Conservation (phyloP, 1,140 invertebrate species). For the Mamestra configurata region DNA sequence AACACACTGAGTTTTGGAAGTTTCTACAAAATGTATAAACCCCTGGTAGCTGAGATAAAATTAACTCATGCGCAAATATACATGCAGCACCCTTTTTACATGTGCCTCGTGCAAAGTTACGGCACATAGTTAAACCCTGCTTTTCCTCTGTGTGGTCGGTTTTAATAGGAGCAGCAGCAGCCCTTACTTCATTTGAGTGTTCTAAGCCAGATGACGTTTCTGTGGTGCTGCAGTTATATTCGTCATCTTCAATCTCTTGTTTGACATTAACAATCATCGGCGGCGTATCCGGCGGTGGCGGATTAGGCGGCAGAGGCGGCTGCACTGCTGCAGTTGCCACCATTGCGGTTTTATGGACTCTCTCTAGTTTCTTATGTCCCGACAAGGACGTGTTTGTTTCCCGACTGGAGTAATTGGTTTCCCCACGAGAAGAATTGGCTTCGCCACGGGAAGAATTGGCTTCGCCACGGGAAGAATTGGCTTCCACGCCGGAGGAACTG, state of each 20-base stretch:
- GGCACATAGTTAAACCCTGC: conserved; percentile 61
- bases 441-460: neutral
- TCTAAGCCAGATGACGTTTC: conserved; percentile 16
- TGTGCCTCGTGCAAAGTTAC: conserved; percentile 72
- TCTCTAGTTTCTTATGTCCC: neutral
- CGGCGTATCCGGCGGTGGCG: conserved; percentile 42
- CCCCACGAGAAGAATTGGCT: no score
- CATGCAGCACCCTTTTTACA: conserved; percentile 69
- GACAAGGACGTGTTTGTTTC: no score
- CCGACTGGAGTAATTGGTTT: neutral
- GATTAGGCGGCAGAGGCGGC: conserved; percentile 45
- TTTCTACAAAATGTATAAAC: conserved; percentile 76
- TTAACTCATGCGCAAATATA: conserved; percentile 69
- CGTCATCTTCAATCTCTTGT: conserved; percentile 47
- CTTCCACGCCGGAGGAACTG: neutral
- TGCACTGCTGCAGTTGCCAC: conserved; percentile 14
- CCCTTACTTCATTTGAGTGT: neutral
- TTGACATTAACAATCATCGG: conserved; percentile 24
- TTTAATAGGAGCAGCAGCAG: conserved; percentile 17
- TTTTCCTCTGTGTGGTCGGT: conserved; percentile 40
- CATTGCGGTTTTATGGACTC: neutral
- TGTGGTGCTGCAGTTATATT: conserved; percentile 2
- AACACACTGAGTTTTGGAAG: conserved; percentile 72
- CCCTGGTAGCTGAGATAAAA: conserved; percentile 62
- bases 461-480: no score